Base-by-base conservation (phyloP, 2,888 invertebrate genomes). In the Dicranocentrus wangi region DNA sequence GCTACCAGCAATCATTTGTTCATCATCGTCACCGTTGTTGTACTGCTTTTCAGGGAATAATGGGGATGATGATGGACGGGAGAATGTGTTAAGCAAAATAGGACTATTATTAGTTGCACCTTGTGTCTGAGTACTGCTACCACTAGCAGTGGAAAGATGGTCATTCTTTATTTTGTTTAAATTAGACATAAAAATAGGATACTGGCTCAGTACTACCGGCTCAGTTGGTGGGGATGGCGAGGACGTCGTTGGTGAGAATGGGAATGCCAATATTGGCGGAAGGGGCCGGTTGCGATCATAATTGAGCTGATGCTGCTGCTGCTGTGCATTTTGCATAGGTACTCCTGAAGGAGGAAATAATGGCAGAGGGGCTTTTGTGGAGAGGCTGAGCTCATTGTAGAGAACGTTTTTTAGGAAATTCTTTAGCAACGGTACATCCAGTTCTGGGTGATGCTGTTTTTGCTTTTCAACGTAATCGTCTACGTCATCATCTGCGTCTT, bases 321-420 rank as follows among this genome's bases (percentile, higher is more conserved):
- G 53, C 28, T 39, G 60, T 60, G 43, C 60, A 27, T 42, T 60
- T 43, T 60, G 23, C 43, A 25, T 28, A 61, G 58, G 39, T 39
- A 43, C 2, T 51, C 39, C 69, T 58, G 77, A 75, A 17, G 70
- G 60, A 17, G 70, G 60, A 28, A 75, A 8, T 17, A 58, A 10
- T 27, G 58, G 76, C 10, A 43, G 21, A 21, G 66, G 68, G 13
- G 58, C 42, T 32, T 43, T 65, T 23, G 80, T 61, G 15, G 83
- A 68, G 17, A 83, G 73, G 61, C 71, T 83, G 82, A 86, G 84
- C 81, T 86, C 86, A 84, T 83, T 85, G 63, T 82, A 70, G 61
- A 86, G 82, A 39, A 86, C 86, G 73, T 86, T 86, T 85, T 86
- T 86, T 28, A 86, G 82, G 75, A 86, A 86, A 84, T 86, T 86